These are phyloP conservation scores for Todiramphus saurophagus DNA, from an alignment of 2,113 vertebrate genomes.

Conservation along the genomic window DNA sequence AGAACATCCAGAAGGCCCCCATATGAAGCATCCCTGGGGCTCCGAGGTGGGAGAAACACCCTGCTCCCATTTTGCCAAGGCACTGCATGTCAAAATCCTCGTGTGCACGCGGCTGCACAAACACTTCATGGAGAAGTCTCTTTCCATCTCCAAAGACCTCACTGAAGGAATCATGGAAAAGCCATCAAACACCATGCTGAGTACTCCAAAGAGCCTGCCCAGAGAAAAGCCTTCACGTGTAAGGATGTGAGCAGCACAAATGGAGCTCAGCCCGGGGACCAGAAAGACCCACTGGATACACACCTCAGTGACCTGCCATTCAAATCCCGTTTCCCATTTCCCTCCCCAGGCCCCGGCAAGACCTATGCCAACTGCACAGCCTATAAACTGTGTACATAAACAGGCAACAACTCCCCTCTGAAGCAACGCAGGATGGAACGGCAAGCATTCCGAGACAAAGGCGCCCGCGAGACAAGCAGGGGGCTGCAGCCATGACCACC, in stretches of 20 bases:
- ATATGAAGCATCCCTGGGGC: neutral
- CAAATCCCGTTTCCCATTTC: neutral
- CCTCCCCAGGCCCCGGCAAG: neutral
- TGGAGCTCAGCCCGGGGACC: neutral
- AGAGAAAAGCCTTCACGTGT: neutral
- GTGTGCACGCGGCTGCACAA: accelerated
- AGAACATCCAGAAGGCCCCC: neutral
- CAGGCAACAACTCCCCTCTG: accelerated
- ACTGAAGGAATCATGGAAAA: neutral
- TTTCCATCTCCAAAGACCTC: neutral
- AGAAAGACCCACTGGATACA: no score
- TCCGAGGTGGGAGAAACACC: accelerated
- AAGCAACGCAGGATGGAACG: neutral
- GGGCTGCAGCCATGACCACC: accelerated
- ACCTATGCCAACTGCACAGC: accelerated
- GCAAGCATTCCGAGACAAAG: accelerated
- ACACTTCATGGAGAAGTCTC: accelerated
- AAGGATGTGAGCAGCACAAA: neutral
- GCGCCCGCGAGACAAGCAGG: accelerated
- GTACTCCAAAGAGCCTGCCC: neutral
- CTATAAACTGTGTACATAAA: neutral
- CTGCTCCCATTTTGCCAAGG: neutral
- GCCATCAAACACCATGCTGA: neutral
- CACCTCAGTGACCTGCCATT: accelerated
- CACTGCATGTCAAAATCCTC: accelerated